phyloP scores from a whole-genome alignment of 2,888 invertebrate genomes.

The Ennomos quercinarius region DNA sequence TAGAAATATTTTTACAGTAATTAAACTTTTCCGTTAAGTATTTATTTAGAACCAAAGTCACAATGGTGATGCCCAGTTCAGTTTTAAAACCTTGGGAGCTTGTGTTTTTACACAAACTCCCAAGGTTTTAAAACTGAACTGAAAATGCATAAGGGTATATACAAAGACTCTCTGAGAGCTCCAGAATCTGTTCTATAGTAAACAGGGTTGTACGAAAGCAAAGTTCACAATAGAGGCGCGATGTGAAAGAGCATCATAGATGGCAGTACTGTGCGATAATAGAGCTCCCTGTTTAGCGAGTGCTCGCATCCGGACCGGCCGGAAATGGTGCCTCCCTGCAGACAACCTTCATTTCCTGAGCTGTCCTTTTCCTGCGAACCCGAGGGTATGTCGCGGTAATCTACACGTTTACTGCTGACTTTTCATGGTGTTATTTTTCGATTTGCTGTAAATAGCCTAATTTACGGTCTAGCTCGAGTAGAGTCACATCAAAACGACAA shows the following conservation, averaged over 20 bases:
- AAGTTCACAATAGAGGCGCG: conserved; percentile 56
- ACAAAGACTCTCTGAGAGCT: no score
- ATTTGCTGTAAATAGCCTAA: conserved; percentile 2
- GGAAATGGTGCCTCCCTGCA: conserved; percentile 74
- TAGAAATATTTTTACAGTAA: no score
- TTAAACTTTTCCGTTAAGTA: no score
- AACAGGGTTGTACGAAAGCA: conserved; percentile 45
- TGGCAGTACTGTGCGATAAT: conserved; percentile 64
- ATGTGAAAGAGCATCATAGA: conserved; percentile 61
- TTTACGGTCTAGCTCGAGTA: no score
- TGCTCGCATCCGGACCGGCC: conserved; percentile 62
- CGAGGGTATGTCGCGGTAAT: conserved; percentile 40
- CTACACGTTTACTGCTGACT: conserved; percentile 40
- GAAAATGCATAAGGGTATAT: no score
- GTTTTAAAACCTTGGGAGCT: no score
- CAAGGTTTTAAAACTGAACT: no score
- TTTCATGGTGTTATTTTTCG: conserved; percentile 23
- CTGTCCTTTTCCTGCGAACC: conserved; percentile 60
- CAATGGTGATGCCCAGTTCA: no score
- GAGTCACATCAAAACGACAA: no score
- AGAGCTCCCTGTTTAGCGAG: conserved; percentile 62
- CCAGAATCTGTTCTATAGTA: conserved; percentile 22
- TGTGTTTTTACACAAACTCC: no score
- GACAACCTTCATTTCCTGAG: conserved; percentile 79
- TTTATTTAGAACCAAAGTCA: no score